Conservation (phyloP, 35 echinoderm and acorn worm species). For the Strongylocentrotus purpuratus region DNA sequence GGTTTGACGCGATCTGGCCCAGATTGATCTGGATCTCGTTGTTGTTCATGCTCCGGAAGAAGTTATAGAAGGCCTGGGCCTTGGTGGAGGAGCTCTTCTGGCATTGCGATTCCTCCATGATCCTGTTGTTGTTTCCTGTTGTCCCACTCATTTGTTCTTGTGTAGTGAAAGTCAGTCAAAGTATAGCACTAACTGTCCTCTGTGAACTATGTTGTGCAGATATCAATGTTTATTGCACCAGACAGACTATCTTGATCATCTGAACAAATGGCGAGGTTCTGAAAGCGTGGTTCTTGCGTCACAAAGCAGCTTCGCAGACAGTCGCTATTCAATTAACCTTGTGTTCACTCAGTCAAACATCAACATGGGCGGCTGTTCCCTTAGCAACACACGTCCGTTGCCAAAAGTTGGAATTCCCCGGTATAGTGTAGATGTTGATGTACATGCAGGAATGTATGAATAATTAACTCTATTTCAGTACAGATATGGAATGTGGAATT, state of each 20-base stretch:
- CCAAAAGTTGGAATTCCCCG: background rate
- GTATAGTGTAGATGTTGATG: background rate
- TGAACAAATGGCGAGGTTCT: background rate
- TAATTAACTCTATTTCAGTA: background rate
- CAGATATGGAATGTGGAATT: background rate
- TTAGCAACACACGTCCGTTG: background rate
- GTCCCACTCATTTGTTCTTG: background rate
- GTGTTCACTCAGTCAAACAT: background rate
- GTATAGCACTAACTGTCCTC: background rate
- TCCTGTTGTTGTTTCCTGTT: background rate
- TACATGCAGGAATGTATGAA: background rate
- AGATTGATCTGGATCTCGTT: slow-evolving; percentile 70
- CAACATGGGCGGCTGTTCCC: too few relatives aligned
- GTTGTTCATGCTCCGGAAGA: slow-evolving; percentile 84
- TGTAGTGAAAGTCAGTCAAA: background rate
- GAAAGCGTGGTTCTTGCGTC: background rate
- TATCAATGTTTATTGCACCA: background rate
- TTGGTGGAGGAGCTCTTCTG: background rate
- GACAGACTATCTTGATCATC: background rate
- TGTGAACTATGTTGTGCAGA: background rate
- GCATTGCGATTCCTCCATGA: background rate
- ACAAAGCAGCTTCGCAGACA: background rate
- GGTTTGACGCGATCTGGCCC: slow-evolving; percentile 53
- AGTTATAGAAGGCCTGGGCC: slow-evolving; percentile 77
- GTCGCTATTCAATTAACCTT: background rate